These are phyloP conservation scores for Drosophila sulfurigaster DNA, from an alignment of 1,140 invertebrate genomes.

Conservation along the genomic window DNA sequence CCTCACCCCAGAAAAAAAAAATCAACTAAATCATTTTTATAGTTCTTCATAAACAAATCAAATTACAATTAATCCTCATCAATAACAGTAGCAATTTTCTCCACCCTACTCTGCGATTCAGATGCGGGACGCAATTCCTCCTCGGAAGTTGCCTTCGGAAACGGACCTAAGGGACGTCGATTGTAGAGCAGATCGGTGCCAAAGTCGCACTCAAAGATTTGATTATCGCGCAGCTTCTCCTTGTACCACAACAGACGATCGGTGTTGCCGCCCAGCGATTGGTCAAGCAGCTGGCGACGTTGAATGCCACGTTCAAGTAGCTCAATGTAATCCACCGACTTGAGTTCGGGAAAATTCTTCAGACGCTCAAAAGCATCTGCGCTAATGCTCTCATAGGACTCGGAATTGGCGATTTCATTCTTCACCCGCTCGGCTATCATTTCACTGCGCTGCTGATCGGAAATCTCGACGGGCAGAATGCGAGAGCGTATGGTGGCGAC, in stretches of 20 bases:
- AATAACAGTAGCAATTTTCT: not conserved
- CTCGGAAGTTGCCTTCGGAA: not conserved
- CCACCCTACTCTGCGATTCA: not conserved
- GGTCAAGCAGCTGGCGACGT: slow-evolving; percentile 71
- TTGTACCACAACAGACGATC: slow-evolving; percentile 77
- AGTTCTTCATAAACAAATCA: not conserved
- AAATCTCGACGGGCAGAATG: slow-evolving; percentile 69
- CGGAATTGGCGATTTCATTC: slow-evolving; percentile 46
- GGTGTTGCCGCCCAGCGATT: slow-evolving; percentile 77
- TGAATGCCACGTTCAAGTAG: slow-evolving; percentile 69
- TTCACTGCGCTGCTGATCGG: slow-evolving; percentile 68
- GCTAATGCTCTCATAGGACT: slow-evolving; percentile 54
- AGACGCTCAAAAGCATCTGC: slow-evolving; percentile 52
- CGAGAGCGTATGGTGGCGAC: slow-evolving; percentile 66
- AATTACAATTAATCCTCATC: not conserved
- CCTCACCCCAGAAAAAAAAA: too few relatives aligned
- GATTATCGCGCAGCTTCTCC: slow-evolving; percentile 41
- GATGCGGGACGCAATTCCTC: not conserved
- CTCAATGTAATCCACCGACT: slow-evolving; percentile 70
- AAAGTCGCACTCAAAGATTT: slow-evolving; percentile 69
- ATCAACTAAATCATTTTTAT: not conserved
- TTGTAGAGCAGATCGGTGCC: slow-evolving; percentile 57
- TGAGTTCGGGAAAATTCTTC: slow-evolving; percentile 56
- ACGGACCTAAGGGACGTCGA: not conserved
- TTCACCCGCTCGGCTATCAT: slow-evolving; percentile 69